phyloP scores from a whole-genome alignment of 2,113 vertebrate genomes.

The Scopus umbretta region DNA sequence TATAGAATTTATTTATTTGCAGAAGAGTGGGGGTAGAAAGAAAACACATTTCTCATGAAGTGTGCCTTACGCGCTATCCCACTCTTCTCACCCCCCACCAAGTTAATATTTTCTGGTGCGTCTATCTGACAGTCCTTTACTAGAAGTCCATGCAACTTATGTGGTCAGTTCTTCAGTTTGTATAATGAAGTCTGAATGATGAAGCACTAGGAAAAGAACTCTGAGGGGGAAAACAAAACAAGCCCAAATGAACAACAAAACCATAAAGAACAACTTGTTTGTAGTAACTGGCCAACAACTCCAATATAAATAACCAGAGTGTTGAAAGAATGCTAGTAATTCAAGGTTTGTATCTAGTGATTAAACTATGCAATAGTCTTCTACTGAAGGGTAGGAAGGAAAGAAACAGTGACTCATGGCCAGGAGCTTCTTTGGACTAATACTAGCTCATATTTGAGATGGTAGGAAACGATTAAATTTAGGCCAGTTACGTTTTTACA shows the following conservation, averaged over 20 bases:
- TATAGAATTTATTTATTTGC: not conserved
- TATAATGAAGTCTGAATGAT: not conserved
- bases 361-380: not conserved
- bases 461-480: not conserved
- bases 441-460: not conserved
- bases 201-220: not conserved
- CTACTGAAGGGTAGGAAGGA: not conserved
- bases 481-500: not conserved
- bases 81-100: fast-evolving
- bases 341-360: not conserved
- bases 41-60: not conserved
- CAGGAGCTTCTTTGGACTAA: not conserved
- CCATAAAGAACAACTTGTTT: not conserved
- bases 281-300: not conserved
- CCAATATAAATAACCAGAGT: not conserved
- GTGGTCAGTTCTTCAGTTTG: not conserved
- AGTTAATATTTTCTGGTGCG: not conserved
- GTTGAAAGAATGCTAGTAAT: not conserved
- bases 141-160: not conserved
- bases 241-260: not conserved
- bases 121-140: too few relatives aligned
- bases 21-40: not conserved
- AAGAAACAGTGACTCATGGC: not conserved
- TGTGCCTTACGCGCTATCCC: not conserved
- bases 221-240: too few relatives aligned